A percentile compares a stretch with the other conserved stretches of the same genome.
These are phyloP conservation scores for Plutella xylostella DNA, from an alignment of 2,888 invertebrate species.

Conservation along the genomic window DNA sequence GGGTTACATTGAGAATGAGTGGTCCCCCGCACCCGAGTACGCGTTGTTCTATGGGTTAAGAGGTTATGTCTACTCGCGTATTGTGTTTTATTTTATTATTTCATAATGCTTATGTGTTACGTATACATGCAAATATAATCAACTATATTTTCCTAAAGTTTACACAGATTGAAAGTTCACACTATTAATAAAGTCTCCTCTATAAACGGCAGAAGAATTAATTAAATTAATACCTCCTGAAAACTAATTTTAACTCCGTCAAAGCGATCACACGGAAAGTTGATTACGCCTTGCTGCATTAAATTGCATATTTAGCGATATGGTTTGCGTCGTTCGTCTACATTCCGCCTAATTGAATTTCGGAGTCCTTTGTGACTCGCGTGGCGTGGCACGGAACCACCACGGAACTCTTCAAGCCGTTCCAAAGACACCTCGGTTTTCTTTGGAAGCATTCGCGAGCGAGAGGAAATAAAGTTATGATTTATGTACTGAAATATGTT, in stretches of 20 bases:
- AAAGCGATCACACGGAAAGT: not conserved
- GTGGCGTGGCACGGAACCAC: slow-evolving; percentile 41
- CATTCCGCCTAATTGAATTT: slow-evolving; percentile 51
- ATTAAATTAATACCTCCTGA: no score
- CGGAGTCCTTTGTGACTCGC: slow-evolving; percentile 46
- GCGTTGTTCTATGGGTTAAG: no score
- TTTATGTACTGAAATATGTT: slow-evolving; percentile 66
- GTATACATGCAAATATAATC: no score
- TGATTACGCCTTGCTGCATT: slow-evolving; percentile 18
- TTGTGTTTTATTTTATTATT: no score
- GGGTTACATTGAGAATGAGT: no score
- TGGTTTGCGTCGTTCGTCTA: slow-evolving; percentile 30
- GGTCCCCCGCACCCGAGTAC: no score
- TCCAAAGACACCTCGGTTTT: slow-evolving; percentile 51
- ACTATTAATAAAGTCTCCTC: no score
- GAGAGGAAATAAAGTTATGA: slow-evolving; percentile 69
- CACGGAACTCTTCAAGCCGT: slow-evolving; percentile 55
- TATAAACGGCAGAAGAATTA: no score
- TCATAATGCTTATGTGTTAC: no score
- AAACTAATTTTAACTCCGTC: not conserved
- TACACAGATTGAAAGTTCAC: no score
- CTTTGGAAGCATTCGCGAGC: slow-evolving; percentile 37
- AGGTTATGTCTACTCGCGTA: no score
- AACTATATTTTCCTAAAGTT: no score
- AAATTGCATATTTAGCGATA: slow-evolving; percentile 39